Base-by-base conservation (phyloP, 2,113 vertebrate species). In the Sitta europaea region DNA sequence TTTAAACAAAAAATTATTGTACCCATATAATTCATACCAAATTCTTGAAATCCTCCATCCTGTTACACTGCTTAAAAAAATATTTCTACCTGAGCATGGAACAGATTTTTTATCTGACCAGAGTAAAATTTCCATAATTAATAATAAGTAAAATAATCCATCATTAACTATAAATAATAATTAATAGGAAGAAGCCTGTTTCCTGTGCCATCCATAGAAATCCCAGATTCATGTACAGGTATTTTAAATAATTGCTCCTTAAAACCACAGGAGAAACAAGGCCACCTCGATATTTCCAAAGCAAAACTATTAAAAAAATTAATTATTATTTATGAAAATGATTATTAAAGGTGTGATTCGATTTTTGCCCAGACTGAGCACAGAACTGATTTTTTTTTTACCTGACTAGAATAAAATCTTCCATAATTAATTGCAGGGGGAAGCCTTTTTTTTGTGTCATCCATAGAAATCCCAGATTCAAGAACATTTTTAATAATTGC, bases 11-110 rank as follows among this genome's bases (percentile, higher is more conserved):
- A 23, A 43, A 47, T 29, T 29, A 54, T 3, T 10, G 2, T 38
- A 31, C 9, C 19, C 36, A 22, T 9, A 16, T 1, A 33, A 7
- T 14, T 78, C 27, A 40, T 4, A 12, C 1, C 0, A 2, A 68
- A 55, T 35, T n/a, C 35, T 31, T 61, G 31, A 61, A 78, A 27
- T 9, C 40, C 47, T 19, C 59, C 22, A n/a, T 84, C 19, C 35
- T 35, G 16, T n/a, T 43, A 31, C 4, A 35, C 2, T 15, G 1
- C 31, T 65, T 70, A 7, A 10, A 43, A 61, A 63, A 71, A 17
- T 12, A 23, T 16, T 27, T 55, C 9, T 67, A 11, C 42, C 25
- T 65, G 20, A 57, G 8, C 21, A 31, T 15, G 57, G 76, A 77
- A 47, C 13, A 51, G 20, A 11, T 70, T 59, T n/a, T 71, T 59